These are phyloP conservation scores for Zonitis immaculata DNA, from an alignment of 2,888 invertebrate genomes.

Conservation along the genomic window DNA sequence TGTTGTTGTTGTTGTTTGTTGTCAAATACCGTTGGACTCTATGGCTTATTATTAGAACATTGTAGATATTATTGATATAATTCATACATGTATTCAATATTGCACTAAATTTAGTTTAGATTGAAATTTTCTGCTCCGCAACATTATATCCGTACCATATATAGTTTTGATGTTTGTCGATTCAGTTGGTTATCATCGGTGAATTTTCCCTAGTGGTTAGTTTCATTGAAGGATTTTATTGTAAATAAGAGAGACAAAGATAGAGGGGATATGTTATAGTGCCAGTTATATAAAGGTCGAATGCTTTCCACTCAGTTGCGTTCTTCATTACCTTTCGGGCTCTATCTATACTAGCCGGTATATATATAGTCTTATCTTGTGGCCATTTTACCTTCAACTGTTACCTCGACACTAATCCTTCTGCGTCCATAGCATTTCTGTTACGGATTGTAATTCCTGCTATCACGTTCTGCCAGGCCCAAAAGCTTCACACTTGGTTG, in stretches of 20 bases:
- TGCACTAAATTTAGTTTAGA: not conserved
- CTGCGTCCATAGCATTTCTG: conserved; percentile 44
- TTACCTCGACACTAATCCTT: conserved; percentile 43
- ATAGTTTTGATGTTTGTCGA: not conserved
- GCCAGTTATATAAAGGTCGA: not conserved
- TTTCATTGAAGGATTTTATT: not conserved
- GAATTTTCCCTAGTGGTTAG: not conserved
- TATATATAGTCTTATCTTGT: conserved; percentile 36
- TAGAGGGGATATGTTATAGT: not conserved
- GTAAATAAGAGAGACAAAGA: too few species aligned
- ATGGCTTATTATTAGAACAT: too few species aligned
- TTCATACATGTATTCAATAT: too few species aligned
- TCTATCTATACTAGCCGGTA: too few species aligned
- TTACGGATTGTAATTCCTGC: conserved; percentile 48
- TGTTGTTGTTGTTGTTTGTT: too few species aligned
- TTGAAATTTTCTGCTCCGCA: not conserved
- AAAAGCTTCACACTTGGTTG: conserved; percentile 42
- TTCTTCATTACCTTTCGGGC: conserved; percentile 44
- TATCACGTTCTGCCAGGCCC: conserved; percentile 46
- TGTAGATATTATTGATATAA: not conserved
- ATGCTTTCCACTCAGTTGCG: conserved; percentile 34
- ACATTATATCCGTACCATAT: not conserved
- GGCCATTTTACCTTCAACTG: conserved; percentile 39
- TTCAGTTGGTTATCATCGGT: not conserved
- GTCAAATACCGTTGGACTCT: too few species aligned